Evolutionary conservation across 2,888 invertebrate species (phyloP).

Genomic region (Ariolimax columbianus): DNA sequence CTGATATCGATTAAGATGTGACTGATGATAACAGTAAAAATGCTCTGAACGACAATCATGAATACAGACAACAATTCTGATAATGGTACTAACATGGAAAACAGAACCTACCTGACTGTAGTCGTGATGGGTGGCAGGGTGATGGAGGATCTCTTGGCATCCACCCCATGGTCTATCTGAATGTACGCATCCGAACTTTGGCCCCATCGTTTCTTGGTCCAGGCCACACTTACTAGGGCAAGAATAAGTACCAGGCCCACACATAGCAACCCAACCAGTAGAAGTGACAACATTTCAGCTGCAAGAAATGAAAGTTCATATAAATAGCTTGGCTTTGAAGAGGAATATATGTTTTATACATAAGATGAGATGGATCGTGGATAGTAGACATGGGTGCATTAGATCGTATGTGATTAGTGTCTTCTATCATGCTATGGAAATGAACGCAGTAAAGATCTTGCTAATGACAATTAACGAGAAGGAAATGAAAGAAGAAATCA

Average conservation of each 20-base stretch:
- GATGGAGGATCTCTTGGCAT: conserved; percentile 21
- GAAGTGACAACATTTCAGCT: conserved; percentile 26
- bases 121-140: conserved; percentile 28
- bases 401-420: too few relatives aligned
- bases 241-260: conserved; percentile 20
- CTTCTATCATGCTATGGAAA: too few relatives aligned
- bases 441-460: too few relatives aligned
- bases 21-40: neutral
- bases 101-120: conserved; percentile 35
- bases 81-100: too few relatives aligned
- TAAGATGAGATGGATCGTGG: too few relatives aligned
- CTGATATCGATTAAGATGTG: too few relatives aligned
- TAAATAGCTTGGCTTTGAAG: too few relatives aligned
- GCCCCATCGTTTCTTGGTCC: conserved; percentile 24
- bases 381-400: too few relatives aligned
- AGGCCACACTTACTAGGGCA: conserved; percentile 13
- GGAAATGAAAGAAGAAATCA: too few relatives aligned
- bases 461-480: too few relatives aligned
- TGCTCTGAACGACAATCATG: neutral
- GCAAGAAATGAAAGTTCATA: neutral
- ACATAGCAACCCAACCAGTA: neutral
- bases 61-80: neutral
- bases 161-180: conserved; percentile 15
- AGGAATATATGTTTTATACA: too few relatives aligned
- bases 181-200: neutral